Base-by-base conservation (phyloP, 2,797 vertebrate species). In the Lateolabrax maculatus region DNA sequence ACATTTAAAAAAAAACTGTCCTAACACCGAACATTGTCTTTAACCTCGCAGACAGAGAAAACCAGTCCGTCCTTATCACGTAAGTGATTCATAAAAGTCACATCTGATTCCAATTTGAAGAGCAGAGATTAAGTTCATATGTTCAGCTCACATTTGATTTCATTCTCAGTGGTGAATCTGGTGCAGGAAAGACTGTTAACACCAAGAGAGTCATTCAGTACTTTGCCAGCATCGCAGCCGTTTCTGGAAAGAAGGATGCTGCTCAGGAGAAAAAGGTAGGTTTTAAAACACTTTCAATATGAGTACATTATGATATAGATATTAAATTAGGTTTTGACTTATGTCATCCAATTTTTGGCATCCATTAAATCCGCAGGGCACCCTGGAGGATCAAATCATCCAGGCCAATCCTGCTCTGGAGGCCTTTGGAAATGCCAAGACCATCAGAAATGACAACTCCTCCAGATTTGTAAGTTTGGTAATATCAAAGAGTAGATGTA, bases 301-400 rank as follows among this genome's bases (percentile, higher is more conserved):
- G n/a, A n/a, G n/a, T n/a, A n/a, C n/a, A n/a, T n/a, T n/a, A n/a
- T n/a, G n/a, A n/a, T n/a, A 34, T 23, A 27, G 0, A 25, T 43
- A 2, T 34, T 44, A 13, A 70, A 52, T 16, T 1, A 16, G 15
- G 9, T 36, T 63, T 51, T 3, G 19, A n/a, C 12, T n/a, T 57
- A 16, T 6, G 29, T 18, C 31, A 34, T 34, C 15, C n/a, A n/a
- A n/a, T n/a, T n/a, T n/a, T 55, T 70, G 25, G 8, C 29, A 75
- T 49, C 16, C 25, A 29, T 53, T 27, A 19, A 58, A 56, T 34
- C 4, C 0, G 3, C 66, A 92, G 96, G 97, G 96, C 0, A 97
- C 96, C n/a, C 85, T 98, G 88, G 97, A 98, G 77, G 97, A 98
- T 89, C 97, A 98, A 90, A 96, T 98, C 87, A 97, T 98, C 86